Conservation (phyloP, 2,888 invertebrate species). For the Masnerella sp. region DNA sequence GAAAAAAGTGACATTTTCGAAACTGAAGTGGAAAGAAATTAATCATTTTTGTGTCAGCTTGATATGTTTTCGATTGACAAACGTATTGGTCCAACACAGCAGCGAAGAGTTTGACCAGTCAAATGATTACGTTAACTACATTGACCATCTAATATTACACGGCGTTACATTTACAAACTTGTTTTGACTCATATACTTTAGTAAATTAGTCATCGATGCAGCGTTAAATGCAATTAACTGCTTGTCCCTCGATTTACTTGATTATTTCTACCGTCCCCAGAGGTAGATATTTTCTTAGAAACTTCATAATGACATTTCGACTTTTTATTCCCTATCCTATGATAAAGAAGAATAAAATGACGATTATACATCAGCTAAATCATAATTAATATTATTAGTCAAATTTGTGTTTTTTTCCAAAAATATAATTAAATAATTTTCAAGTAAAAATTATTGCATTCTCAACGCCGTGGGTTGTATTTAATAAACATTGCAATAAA, state of each 20-base stretch:
- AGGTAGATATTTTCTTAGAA: constrained; percentile 45
- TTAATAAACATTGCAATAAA: not conserved
- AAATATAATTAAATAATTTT: no score
- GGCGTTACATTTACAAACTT: constrained; percentile 48
- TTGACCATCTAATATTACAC: constrained; percentile 65
- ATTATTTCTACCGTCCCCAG: constrained; percentile 44
- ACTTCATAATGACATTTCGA: constrained; percentile 24
- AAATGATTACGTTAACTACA: constrained; percentile 63
- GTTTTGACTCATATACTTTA: constrained; percentile 31
- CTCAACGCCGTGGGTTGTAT: not conserved
- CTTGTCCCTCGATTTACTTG: constrained; percentile 22
- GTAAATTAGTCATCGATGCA: constrained; percentile 30
- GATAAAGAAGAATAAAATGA: constrained; percentile 35
- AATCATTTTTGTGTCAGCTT: constrained; percentile 56
- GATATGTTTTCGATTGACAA: constrained; percentile 72
- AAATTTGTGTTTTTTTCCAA: no score
- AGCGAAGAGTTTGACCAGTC: constrained; percentile 39
- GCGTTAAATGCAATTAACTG: constrained; percentile 34
- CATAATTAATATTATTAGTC: no score
- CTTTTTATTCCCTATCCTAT: constrained; percentile 4
- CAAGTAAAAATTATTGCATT: not conserved
- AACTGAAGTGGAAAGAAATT: not conserved
- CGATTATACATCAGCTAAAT: no score
- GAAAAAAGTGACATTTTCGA: not conserved
- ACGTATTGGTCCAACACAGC: constrained; percentile 44